A percentile compares a stretch with the other conserved stretches of the same genome.
phyloP scores from a whole-genome alignment of 2,797 vertebrate species.

The Uromys caudimaculatus region DNA sequence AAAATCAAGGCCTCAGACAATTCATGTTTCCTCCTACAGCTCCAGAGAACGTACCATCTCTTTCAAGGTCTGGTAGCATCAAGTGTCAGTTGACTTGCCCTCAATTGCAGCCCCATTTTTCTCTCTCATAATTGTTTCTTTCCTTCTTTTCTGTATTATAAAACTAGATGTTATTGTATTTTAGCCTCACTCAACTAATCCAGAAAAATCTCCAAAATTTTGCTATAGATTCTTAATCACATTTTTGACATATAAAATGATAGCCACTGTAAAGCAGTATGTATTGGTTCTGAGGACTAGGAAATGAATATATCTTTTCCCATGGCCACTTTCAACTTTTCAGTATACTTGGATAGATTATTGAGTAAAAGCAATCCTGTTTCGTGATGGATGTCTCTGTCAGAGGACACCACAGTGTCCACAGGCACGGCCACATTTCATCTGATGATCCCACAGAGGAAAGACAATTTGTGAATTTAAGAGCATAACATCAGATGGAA shows the following conservation, averaged over 20 bases:
- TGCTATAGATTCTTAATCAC: not conserved
- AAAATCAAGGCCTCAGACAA: not conserved
- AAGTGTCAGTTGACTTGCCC: too few species aligned
- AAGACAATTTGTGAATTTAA: not conserved
- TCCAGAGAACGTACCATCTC: not conserved
- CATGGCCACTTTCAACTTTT: not conserved
- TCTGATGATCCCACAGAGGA: not conserved
- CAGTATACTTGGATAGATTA: not conserved
- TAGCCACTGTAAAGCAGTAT: not conserved
- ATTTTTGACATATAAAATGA: not conserved
- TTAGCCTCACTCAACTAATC: not conserved
- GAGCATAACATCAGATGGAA: not conserved
- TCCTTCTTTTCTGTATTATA: not conserved
- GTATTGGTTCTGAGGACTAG: not conserved
- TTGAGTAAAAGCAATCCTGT: not conserved
- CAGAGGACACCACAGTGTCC: not conserved
- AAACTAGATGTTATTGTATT: not conserved
- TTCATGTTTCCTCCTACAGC: fast-evolving
- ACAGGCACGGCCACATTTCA: not conserved
- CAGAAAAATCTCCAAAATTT: not conserved
- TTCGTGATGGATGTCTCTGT: not conserved
- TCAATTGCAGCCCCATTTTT: not conserved
- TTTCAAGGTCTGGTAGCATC: not conserved
- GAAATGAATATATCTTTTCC: not conserved
- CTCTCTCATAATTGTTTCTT: not conserved